Evolutionary conservation across 92 coral and sea anemone species (phyloP).

Genomic region (Epizoanthus stellaris): DNA sequence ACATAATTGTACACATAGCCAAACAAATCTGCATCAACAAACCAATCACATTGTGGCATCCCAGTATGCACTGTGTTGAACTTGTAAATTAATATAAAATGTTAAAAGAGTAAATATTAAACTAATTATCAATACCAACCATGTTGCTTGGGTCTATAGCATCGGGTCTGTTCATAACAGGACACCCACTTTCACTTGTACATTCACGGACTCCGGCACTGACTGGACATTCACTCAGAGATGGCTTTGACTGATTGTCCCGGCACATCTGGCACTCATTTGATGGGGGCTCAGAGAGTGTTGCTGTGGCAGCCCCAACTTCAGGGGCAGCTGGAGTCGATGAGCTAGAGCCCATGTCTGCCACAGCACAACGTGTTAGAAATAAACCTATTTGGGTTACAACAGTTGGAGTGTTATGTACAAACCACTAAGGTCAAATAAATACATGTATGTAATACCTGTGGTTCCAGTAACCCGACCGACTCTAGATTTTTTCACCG

Average conservation of each 20-base stretch:
- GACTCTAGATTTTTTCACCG: too few relatives aligned
- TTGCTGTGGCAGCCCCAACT: conserved; percentile 36
- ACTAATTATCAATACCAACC: conserved; percentile 44
- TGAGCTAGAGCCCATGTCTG: conserved; percentile 72
- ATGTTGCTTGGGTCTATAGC: conserved; percentile 77
- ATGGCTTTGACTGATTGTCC: conserved; percentile 10
- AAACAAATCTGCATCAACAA: too few relatives aligned
- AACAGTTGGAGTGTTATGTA: not conserved
- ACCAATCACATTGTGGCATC: too few relatives aligned
- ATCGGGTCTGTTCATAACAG: conserved; percentile 52
- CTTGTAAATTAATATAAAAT: too few relatives aligned
- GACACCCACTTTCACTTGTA: conserved; percentile 67
- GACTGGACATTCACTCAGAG: conserved; percentile 71
- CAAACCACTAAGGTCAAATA: not conserved
- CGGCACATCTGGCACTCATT: conserved; percentile 57
- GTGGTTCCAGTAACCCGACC: not conserved
- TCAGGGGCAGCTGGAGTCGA: conserved; percentile 65
- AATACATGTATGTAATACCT: not conserved
- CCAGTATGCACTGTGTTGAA: too few relatives aligned
- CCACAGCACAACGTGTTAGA: not conserved
- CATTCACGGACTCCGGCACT: conserved; percentile 71
- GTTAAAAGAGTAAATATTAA: too few relatives aligned
- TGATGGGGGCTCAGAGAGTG: conserved; percentile 47
- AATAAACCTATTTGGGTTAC: too few relatives aligned
- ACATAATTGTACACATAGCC: too few relatives aligned